These are phyloP conservation scores for Petrocephalus zakoni DNA, from an alignment of 2,113 vertebrate species.

Conservation along the genomic window DNA sequence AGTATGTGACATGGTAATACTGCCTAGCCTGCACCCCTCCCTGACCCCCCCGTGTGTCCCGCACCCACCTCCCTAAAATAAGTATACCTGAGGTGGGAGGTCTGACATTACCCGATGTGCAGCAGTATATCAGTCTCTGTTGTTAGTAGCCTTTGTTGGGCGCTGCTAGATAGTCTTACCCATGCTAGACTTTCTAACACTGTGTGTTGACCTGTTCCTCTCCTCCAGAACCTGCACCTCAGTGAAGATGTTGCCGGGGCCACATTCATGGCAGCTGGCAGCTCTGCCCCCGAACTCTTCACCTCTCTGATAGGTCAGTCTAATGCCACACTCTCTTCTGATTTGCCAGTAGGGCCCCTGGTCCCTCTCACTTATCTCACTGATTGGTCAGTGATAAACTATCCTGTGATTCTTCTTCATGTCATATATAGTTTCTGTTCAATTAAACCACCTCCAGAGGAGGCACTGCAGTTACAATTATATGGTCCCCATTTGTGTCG, in stretches of 20 bases:
- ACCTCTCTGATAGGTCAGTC: slow-evolving; percentile 66
- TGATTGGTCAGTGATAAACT: neutral
- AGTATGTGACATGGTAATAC: neutral
- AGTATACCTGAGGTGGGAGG: neutral
- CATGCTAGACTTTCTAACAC: neutral
- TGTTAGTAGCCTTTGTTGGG: neutral
- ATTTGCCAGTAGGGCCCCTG: neutral
- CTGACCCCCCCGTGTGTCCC: no score
- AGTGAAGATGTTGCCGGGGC: slow-evolving; percentile 70
- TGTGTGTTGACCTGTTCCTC: neutral
- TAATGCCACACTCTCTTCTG: neutral
- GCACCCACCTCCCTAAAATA: neutral
- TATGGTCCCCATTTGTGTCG: neutral
- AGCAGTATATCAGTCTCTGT: neutral
- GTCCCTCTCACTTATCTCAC: neutral
- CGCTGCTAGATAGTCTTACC: neutral
- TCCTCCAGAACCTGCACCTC: slow-evolving; percentile 61
- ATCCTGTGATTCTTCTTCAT: neutral
- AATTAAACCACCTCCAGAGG: no score
- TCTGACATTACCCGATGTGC: neutral
- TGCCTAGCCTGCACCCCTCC: neutral
- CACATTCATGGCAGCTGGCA: slow-evolving; percentile 70
- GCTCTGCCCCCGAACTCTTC: slow-evolving; percentile 69
- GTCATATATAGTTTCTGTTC: neutral
- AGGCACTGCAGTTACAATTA: neutral